These are phyloP conservation scores for Amphiura filiformis DNA, from an alignment of 35 echinoderm and acorn worm genomes.

Conservation along the genomic window DNA sequence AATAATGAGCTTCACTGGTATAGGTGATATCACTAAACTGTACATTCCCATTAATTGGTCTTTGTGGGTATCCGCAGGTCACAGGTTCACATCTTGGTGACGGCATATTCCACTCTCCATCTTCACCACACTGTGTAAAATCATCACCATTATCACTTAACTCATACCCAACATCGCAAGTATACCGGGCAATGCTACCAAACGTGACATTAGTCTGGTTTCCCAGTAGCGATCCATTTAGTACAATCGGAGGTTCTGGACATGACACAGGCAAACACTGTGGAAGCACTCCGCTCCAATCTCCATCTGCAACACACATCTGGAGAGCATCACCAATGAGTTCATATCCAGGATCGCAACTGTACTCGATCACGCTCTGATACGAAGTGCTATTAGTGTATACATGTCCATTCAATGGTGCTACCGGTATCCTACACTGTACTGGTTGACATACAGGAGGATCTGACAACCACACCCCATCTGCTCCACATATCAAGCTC, in stretches of 20 bases:
- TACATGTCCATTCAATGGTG: conserved; percentile 13
- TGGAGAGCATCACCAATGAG: background rate
- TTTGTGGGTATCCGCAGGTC: conserved; percentile 2
- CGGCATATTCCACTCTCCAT: conserved; percentile 17
- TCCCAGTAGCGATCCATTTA: background rate
- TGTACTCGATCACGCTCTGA: background rate
- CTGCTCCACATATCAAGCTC: background rate
- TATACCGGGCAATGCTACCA: conserved; percentile 29
- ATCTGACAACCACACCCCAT: background rate
- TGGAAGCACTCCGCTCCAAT: conserved; percentile 33
- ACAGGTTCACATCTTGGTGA: conserved; percentile 23
- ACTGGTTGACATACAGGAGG: background rate
- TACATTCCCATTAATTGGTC: conserved; percentile 12
- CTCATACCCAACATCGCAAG: conserved; percentile 25
- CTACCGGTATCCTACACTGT: background rate
- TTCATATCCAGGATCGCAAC: conserved; percentile 36
- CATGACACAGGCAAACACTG: conserved; percentile 27
- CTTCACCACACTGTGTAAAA: conserved; percentile 3
- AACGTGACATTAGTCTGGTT: conserved; percentile 1
- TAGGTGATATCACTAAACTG: conserved; percentile 5
- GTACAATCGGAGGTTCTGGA: background rate
- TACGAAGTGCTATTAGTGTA: background rate
- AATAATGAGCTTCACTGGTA: conserved; percentile 34
- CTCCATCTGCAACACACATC: conserved; percentile 33
- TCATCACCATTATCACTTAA: background rate